A percentile compares a stretch with the other conserved stretches of the same genome.
These are phyloP conservation scores for Conistra vaccinii DNA, from an alignment of 2,888 invertebrate species.

Conservation along the genomic window DNA sequence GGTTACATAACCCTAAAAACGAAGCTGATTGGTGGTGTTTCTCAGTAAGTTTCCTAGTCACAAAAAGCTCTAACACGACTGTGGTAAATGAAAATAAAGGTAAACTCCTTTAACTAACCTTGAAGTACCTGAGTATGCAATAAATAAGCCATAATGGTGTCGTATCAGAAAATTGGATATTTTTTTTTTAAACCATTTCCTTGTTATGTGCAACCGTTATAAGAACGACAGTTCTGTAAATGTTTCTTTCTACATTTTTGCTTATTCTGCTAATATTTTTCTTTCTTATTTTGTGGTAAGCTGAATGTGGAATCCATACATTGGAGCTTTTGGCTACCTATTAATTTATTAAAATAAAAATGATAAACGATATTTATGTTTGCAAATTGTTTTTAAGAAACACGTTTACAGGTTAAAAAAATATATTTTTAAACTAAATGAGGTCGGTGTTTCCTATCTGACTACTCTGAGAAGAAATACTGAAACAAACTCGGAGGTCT, in stretches of 20 bases:
- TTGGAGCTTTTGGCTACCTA: too few relatives aligned
- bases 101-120: background rate
- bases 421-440: too few relatives aligned
- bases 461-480: too few relatives aligned
- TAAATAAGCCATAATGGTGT: conserved; percentile 37
- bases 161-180: conserved; percentile 50
- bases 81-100: background rate
- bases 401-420: too few relatives aligned
- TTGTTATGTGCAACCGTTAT: conserved; percentile 24
- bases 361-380: too few relatives aligned
- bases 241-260: conserved; percentile 3
- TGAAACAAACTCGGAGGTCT: too few relatives aligned
- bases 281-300: background rate
- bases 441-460: too few relatives aligned
- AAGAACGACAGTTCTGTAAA: conserved; percentile 34
- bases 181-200: conserved; percentile 49
- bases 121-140: conserved; percentile 1
- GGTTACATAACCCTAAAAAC: background rate
- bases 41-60: background rate
- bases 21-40: background rate
- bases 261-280: background rate
- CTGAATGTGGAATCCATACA: too few relatives aligned
- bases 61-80: background rate
- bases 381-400: too few relatives aligned
- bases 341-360: too few relatives aligned